Evolutionary conservation across 2,113 vertebrate genomes (phyloP).

Genomic region (Himantopus leucocephalus): DNA sequence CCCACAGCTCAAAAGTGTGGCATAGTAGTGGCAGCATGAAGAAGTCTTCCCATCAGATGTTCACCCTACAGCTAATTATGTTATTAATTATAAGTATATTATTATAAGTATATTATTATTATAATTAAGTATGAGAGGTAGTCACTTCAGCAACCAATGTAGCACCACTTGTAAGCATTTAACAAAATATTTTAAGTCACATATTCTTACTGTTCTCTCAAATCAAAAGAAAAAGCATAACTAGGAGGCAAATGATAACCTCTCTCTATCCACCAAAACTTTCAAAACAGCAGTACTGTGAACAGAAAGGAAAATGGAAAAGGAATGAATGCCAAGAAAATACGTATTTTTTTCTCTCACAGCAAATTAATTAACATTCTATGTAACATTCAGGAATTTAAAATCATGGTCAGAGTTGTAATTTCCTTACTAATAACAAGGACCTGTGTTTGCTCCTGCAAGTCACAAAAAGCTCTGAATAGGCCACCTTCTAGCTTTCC

Average conservation of each 20-base stretch:
- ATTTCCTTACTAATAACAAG: neutral
- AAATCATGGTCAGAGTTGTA: neutral
- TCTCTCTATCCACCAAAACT: neutral
- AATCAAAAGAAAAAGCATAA: neutral
- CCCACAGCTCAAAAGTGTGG: neutral
- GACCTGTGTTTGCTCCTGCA: neutral
- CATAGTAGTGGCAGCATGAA: neutral
- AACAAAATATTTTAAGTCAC: neutral
- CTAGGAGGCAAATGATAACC: neutral
- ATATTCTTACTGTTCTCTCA: neutral
- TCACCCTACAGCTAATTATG: neutral
- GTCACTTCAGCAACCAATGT: neutral
- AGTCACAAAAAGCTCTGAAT: neutral
- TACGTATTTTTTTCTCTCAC: rapidly evolving
- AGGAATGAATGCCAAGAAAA: neutral
- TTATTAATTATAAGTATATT: no score
- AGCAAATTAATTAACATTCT: neutral
- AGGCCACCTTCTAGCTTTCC: neutral
- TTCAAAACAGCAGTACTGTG: neutral
- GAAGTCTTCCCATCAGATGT: no score
- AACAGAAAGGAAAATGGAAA: neutral
- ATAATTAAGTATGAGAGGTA: neutral
- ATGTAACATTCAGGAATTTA: neutral
- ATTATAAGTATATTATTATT: no score
- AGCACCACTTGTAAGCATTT: neutral